These are phyloP conservation scores for Thumatha senex DNA, from an alignment of 2,888 invertebrate genomes.

Conservation along the genomic window DNA sequence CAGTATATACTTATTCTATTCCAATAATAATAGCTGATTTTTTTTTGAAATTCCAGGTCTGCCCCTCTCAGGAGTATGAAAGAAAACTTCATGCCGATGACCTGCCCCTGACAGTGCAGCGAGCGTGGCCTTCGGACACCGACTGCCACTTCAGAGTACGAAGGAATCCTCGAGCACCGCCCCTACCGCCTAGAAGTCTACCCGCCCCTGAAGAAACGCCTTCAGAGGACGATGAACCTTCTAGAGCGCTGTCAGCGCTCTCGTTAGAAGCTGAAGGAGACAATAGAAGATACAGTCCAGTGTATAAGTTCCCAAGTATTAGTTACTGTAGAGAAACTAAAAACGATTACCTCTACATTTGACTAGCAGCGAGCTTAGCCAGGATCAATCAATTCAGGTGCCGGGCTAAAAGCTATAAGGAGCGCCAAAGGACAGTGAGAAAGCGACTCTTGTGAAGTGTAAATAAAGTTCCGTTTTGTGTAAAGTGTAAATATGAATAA, in stretches of 20 bases:
- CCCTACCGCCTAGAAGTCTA: conserved; percentile 85
- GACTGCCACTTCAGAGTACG: conserved; percentile 93
- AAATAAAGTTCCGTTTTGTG: conserved; percentile 54
- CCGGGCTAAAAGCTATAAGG: conserved; percentile 38
- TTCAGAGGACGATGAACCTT: conserved; percentile 62
- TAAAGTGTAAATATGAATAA: conserved; percentile 64
- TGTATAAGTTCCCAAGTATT: conserved; percentile 78
- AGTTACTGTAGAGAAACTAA: conserved; percentile 73
- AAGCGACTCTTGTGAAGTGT: conserved; percentile 64
- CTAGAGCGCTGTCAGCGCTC: conserved; percentile 70
- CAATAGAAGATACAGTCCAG: conserved; percentile 73
- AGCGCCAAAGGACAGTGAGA: conserved; percentile 47
- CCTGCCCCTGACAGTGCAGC: conserved; percentile 91
- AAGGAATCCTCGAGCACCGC: conserved; percentile 91
- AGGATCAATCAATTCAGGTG: conserved; percentile 40
- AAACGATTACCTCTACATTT: conserved; percentile 78
- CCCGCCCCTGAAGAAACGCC: conserved; percentile 57
- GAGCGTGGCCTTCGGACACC: conserved; percentile 87
- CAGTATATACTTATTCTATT: no score
- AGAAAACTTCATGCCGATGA: conserved; percentile 94
- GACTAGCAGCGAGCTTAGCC: conserved; percentile 56
- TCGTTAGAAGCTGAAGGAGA: conserved; percentile 72
- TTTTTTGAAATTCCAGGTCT: conserved; percentile 72
- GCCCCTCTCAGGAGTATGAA: conserved; percentile 92
- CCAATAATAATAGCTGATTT: not conserved